These are phyloP conservation scores for Drosophila sechellia DNA, from an alignment of 1,140 invertebrate species.

Conservation along the genomic window DNA sequence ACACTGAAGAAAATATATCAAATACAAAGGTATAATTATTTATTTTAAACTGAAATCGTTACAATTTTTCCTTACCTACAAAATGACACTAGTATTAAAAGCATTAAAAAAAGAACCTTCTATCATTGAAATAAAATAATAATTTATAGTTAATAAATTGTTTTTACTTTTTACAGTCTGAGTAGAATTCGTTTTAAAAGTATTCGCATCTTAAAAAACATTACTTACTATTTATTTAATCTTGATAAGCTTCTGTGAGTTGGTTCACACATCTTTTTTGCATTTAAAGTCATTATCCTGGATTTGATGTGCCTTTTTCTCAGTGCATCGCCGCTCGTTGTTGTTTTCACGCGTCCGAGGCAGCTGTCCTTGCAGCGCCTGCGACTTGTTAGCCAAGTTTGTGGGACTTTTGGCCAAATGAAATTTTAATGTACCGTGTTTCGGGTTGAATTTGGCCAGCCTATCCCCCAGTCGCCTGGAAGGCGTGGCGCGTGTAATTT, in stretches of 20 bases:
- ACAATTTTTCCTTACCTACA: too few relatives aligned
- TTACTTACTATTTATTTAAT: too few relatives aligned
- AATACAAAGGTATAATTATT: rapidly evolving
- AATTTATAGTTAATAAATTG: too few relatives aligned
- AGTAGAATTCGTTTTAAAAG: too few relatives aligned
- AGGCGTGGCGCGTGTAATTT: slow-evolving; percentile 56
- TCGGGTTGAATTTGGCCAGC: slow-evolving; percentile 40
- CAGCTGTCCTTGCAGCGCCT: slow-evolving; percentile 28
- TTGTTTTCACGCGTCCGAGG: slow-evolving; percentile 32
- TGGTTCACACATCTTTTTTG: neutral
- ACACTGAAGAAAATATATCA: neutral
- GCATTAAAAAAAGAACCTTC: too few relatives aligned
- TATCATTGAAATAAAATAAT: too few relatives aligned
- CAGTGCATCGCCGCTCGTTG: slow-evolving; percentile 10
- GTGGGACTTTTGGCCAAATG: slow-evolving; percentile 60
- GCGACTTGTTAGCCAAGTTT: slow-evolving; percentile 57
- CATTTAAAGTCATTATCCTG: neutral
- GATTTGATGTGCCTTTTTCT: neutral
- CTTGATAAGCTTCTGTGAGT: too few relatives aligned
- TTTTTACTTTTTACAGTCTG: too few relatives aligned
- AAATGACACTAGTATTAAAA: too few relatives aligned
- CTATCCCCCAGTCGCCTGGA: slow-evolving; percentile 18
- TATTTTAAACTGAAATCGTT: neutral
- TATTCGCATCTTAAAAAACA: too few relatives aligned
- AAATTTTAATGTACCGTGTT: slow-evolving; percentile 60